Conservation (phyloP, 2,113 vertebrate genomes). For the Pachypanchax playfairii region DNA sequence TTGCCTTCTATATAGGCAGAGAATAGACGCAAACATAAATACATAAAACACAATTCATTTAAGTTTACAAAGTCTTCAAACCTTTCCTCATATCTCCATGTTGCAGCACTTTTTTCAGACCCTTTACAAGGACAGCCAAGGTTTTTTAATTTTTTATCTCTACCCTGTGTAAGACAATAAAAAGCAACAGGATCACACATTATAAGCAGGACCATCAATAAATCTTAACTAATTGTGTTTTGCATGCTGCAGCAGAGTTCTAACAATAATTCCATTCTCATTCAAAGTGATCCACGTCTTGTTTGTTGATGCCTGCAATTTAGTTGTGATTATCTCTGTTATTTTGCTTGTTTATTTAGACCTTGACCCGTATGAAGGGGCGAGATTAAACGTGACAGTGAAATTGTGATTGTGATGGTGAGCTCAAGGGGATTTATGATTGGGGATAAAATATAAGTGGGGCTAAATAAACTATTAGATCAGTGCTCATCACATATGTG, state of each 20-base stretch:
- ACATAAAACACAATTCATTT: no score
- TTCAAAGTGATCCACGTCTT: slow-evolving; percentile 37
- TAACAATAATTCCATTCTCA: slow-evolving; percentile 1
- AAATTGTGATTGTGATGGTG: no score
- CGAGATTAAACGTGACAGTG: slow-evolving; percentile 17
- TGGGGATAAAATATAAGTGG: slow-evolving; percentile 9
- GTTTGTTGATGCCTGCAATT: slow-evolving; percentile 46
- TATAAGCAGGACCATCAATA: slow-evolving; percentile 66
- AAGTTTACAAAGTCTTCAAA: no score
- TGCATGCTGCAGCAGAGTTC: slow-evolving; percentile 19
- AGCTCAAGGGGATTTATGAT: slow-evolving; percentile 45
- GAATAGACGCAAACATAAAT: no score
- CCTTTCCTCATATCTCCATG: slow-evolving; percentile 6
- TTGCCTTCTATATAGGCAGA: no score
- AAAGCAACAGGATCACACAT: slow-evolving; percentile 68
- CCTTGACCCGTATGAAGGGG: slow-evolving; percentile 30
- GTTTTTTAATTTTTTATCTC: slow-evolving; percentile 69
- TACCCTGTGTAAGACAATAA: slow-evolving; percentile 71
- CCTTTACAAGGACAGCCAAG: slow-evolving; percentile 49
- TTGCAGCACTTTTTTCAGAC: slow-evolving; percentile 42
- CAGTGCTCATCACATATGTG: slow-evolving; percentile 62
- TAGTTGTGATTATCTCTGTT: slow-evolving; percentile 62
- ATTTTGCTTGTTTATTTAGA: slow-evolving; percentile 36
- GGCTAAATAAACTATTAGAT: slow-evolving; percentile 46
- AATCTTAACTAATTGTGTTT: slow-evolving; percentile 61